Evolutionary conservation across 2,113 vertebrate genomes (phyloP), one percentile per base, ranked within the genome.

Genomic region (Epinephelus lanceolatus): DNA sequence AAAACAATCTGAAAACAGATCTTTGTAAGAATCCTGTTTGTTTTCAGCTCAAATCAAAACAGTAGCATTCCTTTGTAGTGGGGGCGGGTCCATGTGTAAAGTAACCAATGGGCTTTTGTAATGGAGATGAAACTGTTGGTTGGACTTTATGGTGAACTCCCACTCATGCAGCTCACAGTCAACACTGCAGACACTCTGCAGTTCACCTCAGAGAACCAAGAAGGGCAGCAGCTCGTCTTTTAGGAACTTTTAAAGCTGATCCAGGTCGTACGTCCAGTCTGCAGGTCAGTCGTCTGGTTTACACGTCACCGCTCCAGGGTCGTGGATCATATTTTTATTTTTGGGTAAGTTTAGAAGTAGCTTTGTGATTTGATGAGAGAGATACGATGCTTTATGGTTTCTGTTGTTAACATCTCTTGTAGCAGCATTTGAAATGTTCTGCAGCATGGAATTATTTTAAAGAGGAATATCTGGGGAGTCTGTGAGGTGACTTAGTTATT

Each of bases 41-140:
- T 27, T 59, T 9, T 7, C 8, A 18, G 67, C 21, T 4, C 5
- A 30, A 15, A 2, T 70, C 18, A 14, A 53, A 19, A 27, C 8
- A 6, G 23, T 11, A 6, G 6, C 53, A 4, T 11, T 3, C 56
- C 23, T 47, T 60, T 4, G n/a, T 62, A 9, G 9, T 18, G 59
- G 30, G 59, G 78, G 78, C 3, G 68, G 65, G 75, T 13, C n/a
- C 69, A 14, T 12, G n/a, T 74, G 53, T 25, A 2, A 27, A 69
- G 53, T 6, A 17, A 21, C 49, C 61, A 52, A 0, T 42, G 65
- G 42, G 52, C 27, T 53, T 67, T 85, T 79, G 77, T 84, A 23
- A 65, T 78, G 78, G 68, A 74, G 67, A 60, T 76, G n/a, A 13
- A 66, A 62, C 27, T 6, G 33, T n/a, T 13, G 4, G 18, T 62